A percentile compares a stretch with the other conserved stretches of the same genome.
These are phyloP conservation scores for Artemisiospiza belli DNA, from an alignment of 2,113 vertebrate species.

Conservation along the genomic window DNA sequence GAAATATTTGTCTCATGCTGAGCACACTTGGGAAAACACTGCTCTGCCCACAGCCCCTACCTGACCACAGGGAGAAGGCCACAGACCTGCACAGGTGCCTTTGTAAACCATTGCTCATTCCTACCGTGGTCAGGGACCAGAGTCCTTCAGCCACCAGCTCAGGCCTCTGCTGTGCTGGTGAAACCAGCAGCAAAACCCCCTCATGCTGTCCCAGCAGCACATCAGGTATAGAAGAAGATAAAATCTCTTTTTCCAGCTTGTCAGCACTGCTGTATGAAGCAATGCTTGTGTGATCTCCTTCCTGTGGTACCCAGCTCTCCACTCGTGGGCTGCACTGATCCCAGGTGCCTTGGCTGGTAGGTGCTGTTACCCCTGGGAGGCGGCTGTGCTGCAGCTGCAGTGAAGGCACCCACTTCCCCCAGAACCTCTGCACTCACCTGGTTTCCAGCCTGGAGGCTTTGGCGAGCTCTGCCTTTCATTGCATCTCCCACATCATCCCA, in stretches of 20 bases:
- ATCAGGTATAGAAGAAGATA: neutral
- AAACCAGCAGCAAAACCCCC: neutral
- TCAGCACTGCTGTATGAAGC: neutral
- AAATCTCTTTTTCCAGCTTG: neutral
- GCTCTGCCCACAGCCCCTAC: neutral
- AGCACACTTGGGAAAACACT: neutral
- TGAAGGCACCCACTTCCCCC: neutral
- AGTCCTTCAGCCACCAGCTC: neutral
- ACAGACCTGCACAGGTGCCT: neutral
- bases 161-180: neutral
- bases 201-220: neutral
- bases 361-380: neutral
- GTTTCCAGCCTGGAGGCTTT: constrained; percentile 9
- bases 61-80: neutral
- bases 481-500: neutral
- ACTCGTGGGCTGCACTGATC: neutral
- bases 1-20: neutral
- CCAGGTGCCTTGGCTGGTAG: neutral
- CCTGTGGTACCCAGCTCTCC: neutral
- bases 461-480: neutral
- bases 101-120: neutral
- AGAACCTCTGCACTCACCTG: neutral
- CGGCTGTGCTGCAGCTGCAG: neutral
- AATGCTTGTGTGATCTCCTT: neutral
- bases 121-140: neutral